Evolutionary conservation across 2,888 invertebrate genomes (phyloP), one percentile per base, ranked within the genome.

Genomic region (Empis livida): DNA sequence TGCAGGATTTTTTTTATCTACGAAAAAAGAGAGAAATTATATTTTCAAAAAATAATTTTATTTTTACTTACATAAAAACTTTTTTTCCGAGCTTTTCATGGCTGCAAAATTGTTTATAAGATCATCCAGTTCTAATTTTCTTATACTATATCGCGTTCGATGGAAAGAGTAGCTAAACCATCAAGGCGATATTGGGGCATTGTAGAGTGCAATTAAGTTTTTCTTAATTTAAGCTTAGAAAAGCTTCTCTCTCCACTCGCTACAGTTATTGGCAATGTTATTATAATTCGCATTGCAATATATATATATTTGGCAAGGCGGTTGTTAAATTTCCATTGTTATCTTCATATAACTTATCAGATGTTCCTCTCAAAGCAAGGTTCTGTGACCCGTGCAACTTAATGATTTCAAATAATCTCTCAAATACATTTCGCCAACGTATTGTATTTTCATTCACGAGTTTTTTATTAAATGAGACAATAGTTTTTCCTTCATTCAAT

Each of bases 101-200:
- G 43, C 43, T 43, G 43, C 43, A 43, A 43, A 43, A 43, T 43
- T 43, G 43, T 43, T 43, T 5, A 43, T 43, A 43, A 43, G 27
- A 32, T 43, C 43, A 43, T 43, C 30, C 30, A 43, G 43, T 43
- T 43, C 31, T 16, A 43, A 43, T 43, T 43, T 43, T 43, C 43
- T 3, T n/a, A n/a, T 43, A 43, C 43, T 32, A 43, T 5, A 43
- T 43, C 43, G 16, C 32, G 43, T 43, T 31, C 43, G 43, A 31
- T 43, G 43, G 43, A 43, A 43, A 43, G 17, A 17, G 39, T 43
- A 43, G 43, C 43, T 43, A 43, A 43, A 43, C 43, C 43, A 43
- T 43, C 43, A 43, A 43, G 43, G 5, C 43, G 32, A 43, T 43
- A 31, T 43, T 43, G 43, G 43, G 31, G 43, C 43, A 43, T 43